Evolutionary conservation across 2,888 invertebrate species (phyloP).

Genomic region (Eupithecia pulchellata): DNA sequence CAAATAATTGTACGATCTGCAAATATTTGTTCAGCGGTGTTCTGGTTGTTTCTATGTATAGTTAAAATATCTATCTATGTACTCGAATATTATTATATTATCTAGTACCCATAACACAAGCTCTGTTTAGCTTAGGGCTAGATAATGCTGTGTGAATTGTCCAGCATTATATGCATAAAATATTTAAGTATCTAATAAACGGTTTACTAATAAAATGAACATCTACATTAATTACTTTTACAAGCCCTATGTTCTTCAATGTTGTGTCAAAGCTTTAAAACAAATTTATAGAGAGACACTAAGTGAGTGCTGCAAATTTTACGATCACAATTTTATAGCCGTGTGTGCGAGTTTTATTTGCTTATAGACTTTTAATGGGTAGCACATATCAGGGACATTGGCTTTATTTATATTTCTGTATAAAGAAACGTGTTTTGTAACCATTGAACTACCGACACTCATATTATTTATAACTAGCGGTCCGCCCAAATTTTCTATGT

Average conservation of each 20-base stretch:
- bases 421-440: constrained; percentile 12
- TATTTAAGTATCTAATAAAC: neutral
- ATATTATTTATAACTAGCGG: too few relatives aligned
- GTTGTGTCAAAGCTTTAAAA: constrained; percentile 47
- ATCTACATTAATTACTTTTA: neutral
- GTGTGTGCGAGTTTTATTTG: constrained; percentile 76
- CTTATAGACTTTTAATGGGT: constrained; percentile 75
- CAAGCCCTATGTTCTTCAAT: constrained; percentile 15
- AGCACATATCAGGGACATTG: constrained; percentile 63
- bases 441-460: neutral
- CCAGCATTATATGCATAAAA: too few relatives aligned
- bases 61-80: too few relatives aligned
- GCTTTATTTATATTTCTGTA: constrained; percentile 35
- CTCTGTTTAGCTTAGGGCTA: too few relatives aligned
- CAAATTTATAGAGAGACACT: constrained; percentile 68
- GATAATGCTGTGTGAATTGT: too few relatives aligned
- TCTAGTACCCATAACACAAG: too few relatives aligned
- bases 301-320: constrained; percentile 72
- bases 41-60: too few relatives aligned
- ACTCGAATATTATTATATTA: too few relatives aligned
- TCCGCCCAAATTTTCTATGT: too few relatives aligned
- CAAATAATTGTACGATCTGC: too few relatives aligned
- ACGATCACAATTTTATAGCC: constrained; percentile 71
- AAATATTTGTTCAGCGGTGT: too few relatives aligned
- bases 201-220: neutral